These are phyloP conservation scores for Ephestia elutella DNA, from an alignment of 1,140 invertebrate species.

Conservation along the genomic window DNA sequence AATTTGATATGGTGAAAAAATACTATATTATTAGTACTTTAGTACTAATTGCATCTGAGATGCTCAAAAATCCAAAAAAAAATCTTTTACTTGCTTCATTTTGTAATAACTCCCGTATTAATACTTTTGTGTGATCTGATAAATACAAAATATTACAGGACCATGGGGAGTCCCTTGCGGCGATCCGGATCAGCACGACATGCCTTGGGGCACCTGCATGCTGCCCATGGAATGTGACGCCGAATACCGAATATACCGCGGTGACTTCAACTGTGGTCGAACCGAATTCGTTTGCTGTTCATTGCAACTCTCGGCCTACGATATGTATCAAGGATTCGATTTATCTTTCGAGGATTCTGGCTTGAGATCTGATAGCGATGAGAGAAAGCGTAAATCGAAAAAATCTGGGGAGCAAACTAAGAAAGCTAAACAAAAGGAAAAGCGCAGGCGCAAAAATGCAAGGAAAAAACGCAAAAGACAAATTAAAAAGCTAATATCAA, in stretches of 20 bases:
- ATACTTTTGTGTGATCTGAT: background rate
- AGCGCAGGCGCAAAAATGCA: slow-evolving; percentile 32
- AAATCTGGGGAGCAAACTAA: slow-evolving; percentile 32
- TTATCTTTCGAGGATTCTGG: slow-evolving; percentile 47
- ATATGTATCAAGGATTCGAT: slow-evolving; percentile 54
- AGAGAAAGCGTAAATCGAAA: slow-evolving; percentile 30
- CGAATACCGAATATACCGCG: slow-evolving; percentile 55
- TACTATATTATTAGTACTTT: background rate
- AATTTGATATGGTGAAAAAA: no score
- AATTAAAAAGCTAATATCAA: slow-evolving; percentile 48
- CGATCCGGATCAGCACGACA: slow-evolving; percentile 58
- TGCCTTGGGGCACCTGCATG: slow-evolving; percentile 60
- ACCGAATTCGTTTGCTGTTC: slow-evolving; percentile 55
- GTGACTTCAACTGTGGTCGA: slow-evolving; percentile 53
- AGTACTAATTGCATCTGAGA: no score
- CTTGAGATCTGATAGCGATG: slow-evolving; percentile 40
- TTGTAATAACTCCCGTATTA: no score
- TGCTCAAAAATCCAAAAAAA: no score
- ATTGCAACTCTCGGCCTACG: slow-evolving; percentile 43
- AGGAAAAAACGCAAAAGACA: slow-evolving; percentile 43
- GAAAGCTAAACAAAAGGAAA: slow-evolving; percentile 23
- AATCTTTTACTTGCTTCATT: no score
- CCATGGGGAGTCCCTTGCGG: slow-evolving; percentile 62
- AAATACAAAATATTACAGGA: slow-evolving; percentile 25
- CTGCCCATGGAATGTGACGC: slow-evolving; percentile 52